Evolutionary conservation across 2,113 vertebrate species (phyloP).

Genomic region (Rhegmatorhina hoffmannsi): DNA sequence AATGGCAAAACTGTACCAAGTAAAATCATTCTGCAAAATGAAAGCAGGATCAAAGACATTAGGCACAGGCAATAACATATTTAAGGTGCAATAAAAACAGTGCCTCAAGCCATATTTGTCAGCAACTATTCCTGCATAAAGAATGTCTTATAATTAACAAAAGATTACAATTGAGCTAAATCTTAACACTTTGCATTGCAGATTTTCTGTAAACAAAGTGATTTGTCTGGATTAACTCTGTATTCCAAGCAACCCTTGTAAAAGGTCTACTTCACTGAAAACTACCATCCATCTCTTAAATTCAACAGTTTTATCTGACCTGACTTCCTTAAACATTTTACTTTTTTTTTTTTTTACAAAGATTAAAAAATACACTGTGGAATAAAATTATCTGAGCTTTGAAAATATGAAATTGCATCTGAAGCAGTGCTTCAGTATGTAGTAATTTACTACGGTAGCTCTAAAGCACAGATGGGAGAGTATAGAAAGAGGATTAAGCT

Average conservation of each 20-base stretch:
- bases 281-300: background rate
- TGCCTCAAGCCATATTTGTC: conserved; percentile 34
- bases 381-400: conserved; percentile 57
- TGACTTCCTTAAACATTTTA: conserved; percentile 55
- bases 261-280: conserved; percentile 13
- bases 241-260: conserved; percentile 3
- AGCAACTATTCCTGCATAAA: conserved; percentile 16
- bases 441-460: conserved; percentile 56
- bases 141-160: conserved; percentile 49
- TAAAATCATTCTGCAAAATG: background rate
- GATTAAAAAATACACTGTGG: conserved; percentile 58
- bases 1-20: conserved; percentile 7
- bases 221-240: conserved; percentile 38
- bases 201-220: conserved; percentile 39
- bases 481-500: conserved; percentile 73
- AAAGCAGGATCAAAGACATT: conserved; percentile 25
- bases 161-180: conserved; percentile 49
- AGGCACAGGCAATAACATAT: background rate
- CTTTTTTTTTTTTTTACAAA: conserved; percentile 54
- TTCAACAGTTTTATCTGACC: conserved; percentile 28
- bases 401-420: conserved; percentile 65
- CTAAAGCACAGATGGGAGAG: conserved; percentile 65
- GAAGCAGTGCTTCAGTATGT: conserved; percentile 25
- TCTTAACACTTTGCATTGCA: conserved; percentile 20
- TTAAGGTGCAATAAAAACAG: conserved; percentile 44